These are phyloP conservation scores for Meganola albula DNA, from an alignment of 2,888 invertebrate species.

Conservation along the genomic window DNA sequence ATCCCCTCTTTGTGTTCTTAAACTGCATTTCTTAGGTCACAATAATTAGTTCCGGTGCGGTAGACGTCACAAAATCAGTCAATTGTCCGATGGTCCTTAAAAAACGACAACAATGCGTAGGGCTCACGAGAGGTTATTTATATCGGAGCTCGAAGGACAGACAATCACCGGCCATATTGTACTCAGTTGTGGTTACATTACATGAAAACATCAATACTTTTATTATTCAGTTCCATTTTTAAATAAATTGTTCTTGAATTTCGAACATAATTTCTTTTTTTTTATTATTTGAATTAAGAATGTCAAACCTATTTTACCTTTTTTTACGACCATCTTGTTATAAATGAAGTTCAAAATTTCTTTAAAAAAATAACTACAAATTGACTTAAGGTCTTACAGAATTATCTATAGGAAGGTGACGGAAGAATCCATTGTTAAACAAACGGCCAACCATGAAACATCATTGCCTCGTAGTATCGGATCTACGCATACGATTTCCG, in stretches of 20 bases:
- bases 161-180: slow-evolving; percentile 56
- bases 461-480: slow-evolving; percentile 35
- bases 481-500: slow-evolving; percentile 33
- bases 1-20: too few species aligned
- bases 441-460: slow-evolving; percentile 37
- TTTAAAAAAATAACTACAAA: too few species aligned
- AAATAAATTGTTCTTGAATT: too few species aligned
- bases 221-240: too few species aligned
- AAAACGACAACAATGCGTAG: slow-evolving; percentile 45
- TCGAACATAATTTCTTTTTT: too few species aligned
- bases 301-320: too few species aligned
- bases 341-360: too few species aligned
- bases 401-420: slow-evolving; percentile 24
- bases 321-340: too few species aligned
- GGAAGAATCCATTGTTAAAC: slow-evolving; percentile 41
- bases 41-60: slow-evolving; percentile 14
- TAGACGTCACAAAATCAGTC: too few species aligned
- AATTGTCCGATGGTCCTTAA: slow-evolving; percentile 38
- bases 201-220: too few species aligned
- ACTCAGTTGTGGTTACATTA: too few species aligned
- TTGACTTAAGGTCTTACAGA: background rate
- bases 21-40: slow-evolving; percentile 2
- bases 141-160: slow-evolving; percentile 59
- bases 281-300: too few species aligned
- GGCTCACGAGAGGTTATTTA: slow-evolving; percentile 54